Conservation (phyloP, 2,797 vertebrate genomes). For the Spea hammondii region DNA sequence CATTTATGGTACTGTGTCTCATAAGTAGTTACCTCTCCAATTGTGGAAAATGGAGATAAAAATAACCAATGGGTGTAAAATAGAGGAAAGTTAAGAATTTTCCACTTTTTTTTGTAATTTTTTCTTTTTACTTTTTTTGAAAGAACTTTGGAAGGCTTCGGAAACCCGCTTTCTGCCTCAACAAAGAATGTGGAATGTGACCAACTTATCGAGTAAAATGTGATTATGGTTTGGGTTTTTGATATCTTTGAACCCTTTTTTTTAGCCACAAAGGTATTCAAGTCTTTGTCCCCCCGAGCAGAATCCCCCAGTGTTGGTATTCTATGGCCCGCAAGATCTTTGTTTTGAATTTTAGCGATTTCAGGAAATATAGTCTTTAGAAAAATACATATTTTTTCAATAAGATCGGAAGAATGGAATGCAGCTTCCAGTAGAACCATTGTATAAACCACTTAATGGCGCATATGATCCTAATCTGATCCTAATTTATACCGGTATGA, state of each 20-base stretch:
- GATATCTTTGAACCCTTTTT: neutral
- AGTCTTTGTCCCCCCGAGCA: neutral
- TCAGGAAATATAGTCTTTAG: constrained; percentile 11
- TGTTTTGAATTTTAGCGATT: neutral
- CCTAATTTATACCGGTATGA: constrained; percentile 44
- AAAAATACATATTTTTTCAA: constrained; percentile 26
- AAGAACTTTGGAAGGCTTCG: neutral
- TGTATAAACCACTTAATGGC: constrained; percentile 29
- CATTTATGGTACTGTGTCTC: too few relatives aligned
- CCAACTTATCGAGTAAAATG: neutral
- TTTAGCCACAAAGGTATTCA: neutral
- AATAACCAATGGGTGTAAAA: too few relatives aligned
- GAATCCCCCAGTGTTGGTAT: neutral
- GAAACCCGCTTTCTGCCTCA: neutral
- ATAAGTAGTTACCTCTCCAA: too few relatives aligned
- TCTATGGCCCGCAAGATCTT: neutral
- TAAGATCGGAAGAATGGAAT: constrained; percentile 18
- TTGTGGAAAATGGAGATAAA: too few relatives aligned
- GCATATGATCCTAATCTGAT: constrained; percentile 44
- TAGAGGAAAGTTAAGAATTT: too few relatives aligned
- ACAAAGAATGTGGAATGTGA: constrained; percentile 8
- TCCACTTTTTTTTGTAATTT: too few relatives aligned
- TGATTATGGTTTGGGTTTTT: constrained; percentile 3
- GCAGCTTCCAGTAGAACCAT: constrained; percentile 13
- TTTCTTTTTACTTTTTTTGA: too few relatives aligned